These are phyloP conservation scores for Patella caerulea DNA, from an alignment of 2,888 invertebrate species.

Conservation along the genomic window DNA sequence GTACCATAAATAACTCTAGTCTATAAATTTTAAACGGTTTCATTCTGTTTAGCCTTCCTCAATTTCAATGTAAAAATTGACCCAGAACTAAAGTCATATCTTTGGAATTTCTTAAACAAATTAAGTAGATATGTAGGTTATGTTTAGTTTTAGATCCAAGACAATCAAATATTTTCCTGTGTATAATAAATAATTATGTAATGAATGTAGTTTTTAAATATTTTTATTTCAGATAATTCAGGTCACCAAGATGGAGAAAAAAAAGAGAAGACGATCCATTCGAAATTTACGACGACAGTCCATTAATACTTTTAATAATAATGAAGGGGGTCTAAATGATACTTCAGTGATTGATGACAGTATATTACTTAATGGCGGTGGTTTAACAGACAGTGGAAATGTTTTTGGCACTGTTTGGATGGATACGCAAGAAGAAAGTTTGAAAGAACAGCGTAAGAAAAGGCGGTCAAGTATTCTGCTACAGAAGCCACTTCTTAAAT, in stretches of 20 bases:
- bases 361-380: not conserved
- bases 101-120: too few relatives aligned
- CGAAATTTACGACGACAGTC: constrained; percentile 13
- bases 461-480: not conserved
- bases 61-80: too few relatives aligned
- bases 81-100: too few relatives aligned
- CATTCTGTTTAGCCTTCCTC: too few relatives aligned
- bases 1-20: too few relatives aligned
- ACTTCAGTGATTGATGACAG: not conserved
- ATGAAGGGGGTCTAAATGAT: not conserved
- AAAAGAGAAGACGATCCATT: constrained; percentile 17
- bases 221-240: not conserved
- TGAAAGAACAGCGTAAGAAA: constrained; percentile 11
- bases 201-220: not conserved
- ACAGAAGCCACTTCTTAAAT: not conserved
- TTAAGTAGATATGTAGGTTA: too few relatives aligned
- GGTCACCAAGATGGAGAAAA: not conserved
- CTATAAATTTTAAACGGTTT: too few relatives aligned
- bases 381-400: not conserved
- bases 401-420: not conserved
- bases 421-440: not conserved
- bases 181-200: too few relatives aligned
- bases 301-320: not conserved
- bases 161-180: too few relatives aligned
- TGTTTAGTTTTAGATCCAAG: too few relatives aligned